Evolutionary conservation across 2,797 vertebrate genomes (phyloP).

Genomic region (Prunella strophiata): DNA sequence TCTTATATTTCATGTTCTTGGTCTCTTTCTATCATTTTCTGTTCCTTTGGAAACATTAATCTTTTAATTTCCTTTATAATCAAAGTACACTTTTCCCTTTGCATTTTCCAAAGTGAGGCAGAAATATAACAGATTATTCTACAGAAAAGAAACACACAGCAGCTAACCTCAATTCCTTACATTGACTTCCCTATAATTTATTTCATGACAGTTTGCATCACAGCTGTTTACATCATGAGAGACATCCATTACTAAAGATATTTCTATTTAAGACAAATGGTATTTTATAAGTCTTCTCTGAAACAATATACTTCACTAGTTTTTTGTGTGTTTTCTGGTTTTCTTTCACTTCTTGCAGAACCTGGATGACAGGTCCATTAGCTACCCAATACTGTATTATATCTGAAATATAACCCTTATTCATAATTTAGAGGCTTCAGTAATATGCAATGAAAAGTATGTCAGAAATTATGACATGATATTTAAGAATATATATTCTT

Average conservation of each 20-base stretch:
- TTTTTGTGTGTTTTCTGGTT: neutral
- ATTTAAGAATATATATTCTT: neutral
- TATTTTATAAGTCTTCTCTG: neutral
- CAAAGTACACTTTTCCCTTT: neutral
- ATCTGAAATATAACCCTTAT: neutral
- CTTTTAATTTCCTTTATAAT: neutral
- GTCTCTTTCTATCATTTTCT: neutral
- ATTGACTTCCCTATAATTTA: neutral
- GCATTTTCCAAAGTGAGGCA: neutral
- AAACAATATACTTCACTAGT: neutral
- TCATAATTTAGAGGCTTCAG: neutral
- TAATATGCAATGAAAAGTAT: neutral
- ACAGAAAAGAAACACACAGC: neutral
- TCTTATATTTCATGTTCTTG: neutral
- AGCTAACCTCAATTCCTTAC: slow-evolving; percentile 7
- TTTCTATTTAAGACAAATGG: slow-evolving; percentile 14
- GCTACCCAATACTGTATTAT: neutral
- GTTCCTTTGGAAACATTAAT: neutral
- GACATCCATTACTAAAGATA: neutral
- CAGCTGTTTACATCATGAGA: neutral
- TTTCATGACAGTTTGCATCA: neutral
- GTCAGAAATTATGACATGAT: neutral
- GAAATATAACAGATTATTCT: slow-evolving; percentile 15
- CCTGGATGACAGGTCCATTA: neutral
- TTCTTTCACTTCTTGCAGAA: neutral